Conservation (phyloP, 2,888 invertebrate genomes). For the Corbicula japonica region DNA sequence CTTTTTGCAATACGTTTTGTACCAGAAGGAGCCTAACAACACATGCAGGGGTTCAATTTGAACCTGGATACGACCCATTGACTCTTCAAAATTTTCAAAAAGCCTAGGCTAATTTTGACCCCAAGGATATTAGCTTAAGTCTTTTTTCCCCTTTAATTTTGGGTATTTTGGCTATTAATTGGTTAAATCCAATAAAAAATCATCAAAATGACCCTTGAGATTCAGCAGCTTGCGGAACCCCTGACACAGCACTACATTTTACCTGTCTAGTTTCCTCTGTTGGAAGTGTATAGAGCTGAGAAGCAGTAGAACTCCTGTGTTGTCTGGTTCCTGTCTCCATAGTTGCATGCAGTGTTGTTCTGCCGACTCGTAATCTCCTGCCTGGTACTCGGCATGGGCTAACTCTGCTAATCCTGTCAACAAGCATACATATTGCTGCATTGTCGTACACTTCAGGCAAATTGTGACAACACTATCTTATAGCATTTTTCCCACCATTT, state of each 20-base stretch:
- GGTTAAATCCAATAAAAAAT: too few species aligned
- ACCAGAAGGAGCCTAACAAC: too few species aligned
- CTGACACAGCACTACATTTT: constrained; percentile 74
- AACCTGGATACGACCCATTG: too few species aligned
- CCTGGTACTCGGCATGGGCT: constrained; percentile 99
- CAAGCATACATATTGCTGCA: not conserved
- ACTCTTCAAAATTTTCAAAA: too few species aligned
- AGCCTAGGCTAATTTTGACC: too few species aligned
- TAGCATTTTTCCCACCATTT: too few species aligned
- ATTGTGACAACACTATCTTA: too few species aligned
- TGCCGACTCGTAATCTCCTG: constrained; percentile 99
- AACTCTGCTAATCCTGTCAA: constrained; percentile 94
- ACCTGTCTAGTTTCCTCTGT: constrained; percentile 97
- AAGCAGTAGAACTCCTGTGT: constrained; percentile 97
- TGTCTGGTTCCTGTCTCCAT: constrained; percentile 98
- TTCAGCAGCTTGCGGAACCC: not conserved
- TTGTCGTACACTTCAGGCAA: not conserved
- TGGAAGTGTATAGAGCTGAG: constrained; percentile 99
- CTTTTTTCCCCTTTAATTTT: too few species aligned
- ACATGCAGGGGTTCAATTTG: too few species aligned
- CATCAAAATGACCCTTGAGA: not conserved
- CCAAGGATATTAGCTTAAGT: too few species aligned
- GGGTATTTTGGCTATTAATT: too few species aligned
- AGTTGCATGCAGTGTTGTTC: constrained; percentile 99
- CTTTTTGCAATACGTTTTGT: too few species aligned